phyloP scores from a whole-genome alignment of 2,888 invertebrate species.

The Cheilosia grossa region DNA sequence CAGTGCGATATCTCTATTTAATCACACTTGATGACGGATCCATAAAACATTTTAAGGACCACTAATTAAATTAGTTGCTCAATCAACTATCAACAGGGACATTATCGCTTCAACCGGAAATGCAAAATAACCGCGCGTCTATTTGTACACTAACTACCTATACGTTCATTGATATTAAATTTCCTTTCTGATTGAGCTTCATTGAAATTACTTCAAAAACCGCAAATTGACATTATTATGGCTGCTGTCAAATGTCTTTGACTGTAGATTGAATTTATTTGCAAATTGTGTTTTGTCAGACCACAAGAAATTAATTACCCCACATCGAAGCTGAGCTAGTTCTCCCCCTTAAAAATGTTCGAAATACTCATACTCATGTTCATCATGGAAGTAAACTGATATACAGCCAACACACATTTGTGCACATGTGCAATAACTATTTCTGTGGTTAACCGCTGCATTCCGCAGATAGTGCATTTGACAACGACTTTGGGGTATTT shows the following conservation, averaged over 20 bases:
- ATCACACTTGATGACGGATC: too few species aligned
- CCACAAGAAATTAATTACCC: constrained; percentile 66
- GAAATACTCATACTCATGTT: background rate
- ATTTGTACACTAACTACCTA: too few species aligned
- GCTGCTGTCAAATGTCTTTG: background rate
- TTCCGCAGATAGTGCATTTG: constrained; percentile 69
- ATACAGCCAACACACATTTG: background rate
- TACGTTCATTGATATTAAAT: constrained; percentile 19
- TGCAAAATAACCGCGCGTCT: too few species aligned
- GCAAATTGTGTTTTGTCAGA: constrained; percentile 45
- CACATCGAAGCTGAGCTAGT: constrained; percentile 24
- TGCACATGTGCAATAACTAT: constrained; percentile 6
- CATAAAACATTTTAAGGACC: too few species aligned
- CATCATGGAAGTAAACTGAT: background rate
- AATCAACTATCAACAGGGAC: too few species aligned
- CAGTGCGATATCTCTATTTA: too few species aligned
- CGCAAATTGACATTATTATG: constrained; percentile 43
- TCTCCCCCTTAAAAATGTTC: background rate
- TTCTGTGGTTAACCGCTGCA: constrained; percentile 62
- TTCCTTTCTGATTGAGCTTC: constrained; percentile 27
- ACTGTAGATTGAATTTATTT: constrained; percentile 42
- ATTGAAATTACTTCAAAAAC: constrained; percentile 37
- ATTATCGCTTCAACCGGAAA: background rate
- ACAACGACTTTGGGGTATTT: constrained; percentile 40
- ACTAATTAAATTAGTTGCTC: too few species aligned